Base-by-base conservation (phyloP, 1,140 invertebrate genomes). In the Heterodera carotae region DNA sequence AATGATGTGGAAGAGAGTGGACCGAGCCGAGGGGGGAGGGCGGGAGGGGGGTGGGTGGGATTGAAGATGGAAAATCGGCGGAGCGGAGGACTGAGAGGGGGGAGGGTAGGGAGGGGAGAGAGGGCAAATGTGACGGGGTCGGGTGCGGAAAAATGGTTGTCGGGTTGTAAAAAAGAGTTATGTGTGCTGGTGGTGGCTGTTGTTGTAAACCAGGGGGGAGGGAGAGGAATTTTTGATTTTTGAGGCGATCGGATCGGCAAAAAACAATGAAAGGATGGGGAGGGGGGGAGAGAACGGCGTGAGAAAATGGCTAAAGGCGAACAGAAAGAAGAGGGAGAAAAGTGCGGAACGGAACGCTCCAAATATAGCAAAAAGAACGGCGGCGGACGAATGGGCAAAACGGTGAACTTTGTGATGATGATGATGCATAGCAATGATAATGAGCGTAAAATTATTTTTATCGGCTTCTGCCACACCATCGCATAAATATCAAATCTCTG, bases 1-100 rank as follows among this genome's bases (percentile, higher is more conserved):
- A 53, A 53, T 53, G 48, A 53, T 53, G 48, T 53, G 48, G 48
- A 53, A 53, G 48, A 53, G 48, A 53, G 48, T 53, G 48, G 48
- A 18, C 48, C 7, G 15, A 18, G 15, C 2, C 7, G 48, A 12
- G 48, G 48, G 15, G 48, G 48, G 48, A 18, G 48, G 15, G 48
- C 7, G 48, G 48, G 48, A 18, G 15, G 48, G 15, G 48, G 48
- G 48, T 2, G 48, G 8, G 48, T 2, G 48, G 15, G 6, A 53
- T 53, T 53, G 48, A 39, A 39, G 48, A 53, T 53, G 48, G 48
- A 53, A 39, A 39, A 53, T 53, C 48, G 48, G 48, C 48, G 48
- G 48, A 53, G 48, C 8, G 48, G 15, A 53, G 48, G 15, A 12
- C n/a, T n/a, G 48, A 18, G 48, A 12, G 48, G 48, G 48, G 15